These are phyloP conservation scores for Psilopogon haemacephalus DNA, from an alignment of 2,113 vertebrate species.

Conservation along the genomic window DNA sequence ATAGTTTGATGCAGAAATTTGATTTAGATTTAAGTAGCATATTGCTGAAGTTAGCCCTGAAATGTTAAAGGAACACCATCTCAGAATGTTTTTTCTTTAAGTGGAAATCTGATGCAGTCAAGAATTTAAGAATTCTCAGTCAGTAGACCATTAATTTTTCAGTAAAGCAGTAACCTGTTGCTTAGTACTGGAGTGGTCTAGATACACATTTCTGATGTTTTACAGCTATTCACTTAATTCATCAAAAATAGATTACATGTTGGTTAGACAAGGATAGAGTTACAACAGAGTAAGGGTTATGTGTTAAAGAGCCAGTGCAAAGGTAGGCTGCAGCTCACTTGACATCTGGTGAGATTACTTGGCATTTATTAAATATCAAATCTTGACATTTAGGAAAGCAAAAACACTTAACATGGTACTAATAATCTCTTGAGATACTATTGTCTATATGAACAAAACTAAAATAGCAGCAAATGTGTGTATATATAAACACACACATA, in stretches of 20 bases:
- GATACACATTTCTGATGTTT: background rate
- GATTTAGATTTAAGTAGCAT: background rate
- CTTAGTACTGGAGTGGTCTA: background rate
- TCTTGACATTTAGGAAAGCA: slow-evolving; percentile 6
- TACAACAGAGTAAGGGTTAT: background rate
- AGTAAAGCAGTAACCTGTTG: background rate
- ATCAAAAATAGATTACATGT: background rate
- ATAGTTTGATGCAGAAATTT: background rate
- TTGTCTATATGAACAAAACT: background rate
- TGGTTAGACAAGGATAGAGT: background rate
- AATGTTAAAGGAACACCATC: background rate
- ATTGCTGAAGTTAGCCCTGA: background rate
- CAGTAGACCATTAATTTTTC: background rate
- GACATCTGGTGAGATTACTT: background rate
- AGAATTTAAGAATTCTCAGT: background rate
- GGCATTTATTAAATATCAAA: slow-evolving; percentile 41
- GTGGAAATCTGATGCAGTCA: background rate
- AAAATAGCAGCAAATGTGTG: background rate
- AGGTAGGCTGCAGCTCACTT: background rate
- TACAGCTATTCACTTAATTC: background rate
- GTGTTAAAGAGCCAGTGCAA: background rate
- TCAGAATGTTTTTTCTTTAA: background rate
- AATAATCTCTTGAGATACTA: background rate
- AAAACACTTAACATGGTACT: background rate
- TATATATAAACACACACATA: background rate